Evolutionary conservation across 2,113 vertebrate species (phyloP).

Genomic region (pig (Sus scrofa)): DNA sequence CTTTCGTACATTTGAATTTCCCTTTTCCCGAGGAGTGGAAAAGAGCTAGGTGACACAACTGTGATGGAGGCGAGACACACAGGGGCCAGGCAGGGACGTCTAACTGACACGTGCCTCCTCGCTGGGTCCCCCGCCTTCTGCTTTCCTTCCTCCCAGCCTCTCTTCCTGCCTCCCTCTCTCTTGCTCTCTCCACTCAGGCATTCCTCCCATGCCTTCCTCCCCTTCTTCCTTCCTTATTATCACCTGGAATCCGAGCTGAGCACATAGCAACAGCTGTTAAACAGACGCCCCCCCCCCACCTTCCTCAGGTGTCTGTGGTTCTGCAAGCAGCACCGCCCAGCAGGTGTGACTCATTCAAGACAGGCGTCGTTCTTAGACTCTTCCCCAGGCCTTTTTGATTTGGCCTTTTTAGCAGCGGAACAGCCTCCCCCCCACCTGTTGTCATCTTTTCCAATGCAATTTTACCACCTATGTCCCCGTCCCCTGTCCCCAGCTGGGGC

Average conservation of each 20-base stretch:
- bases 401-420: background rate
- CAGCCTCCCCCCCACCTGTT: fast-evolving
- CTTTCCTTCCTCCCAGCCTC: background rate
- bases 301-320: background rate
- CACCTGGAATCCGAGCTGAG: too few relatives aligned
- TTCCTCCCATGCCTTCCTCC: background rate
- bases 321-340: background rate
- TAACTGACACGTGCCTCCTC: fast-evolving
- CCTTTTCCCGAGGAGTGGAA: background rate
- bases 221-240: too few relatives aligned
- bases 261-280: fast-evolving
- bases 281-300: fast-evolving
- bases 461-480: fast-evolving
- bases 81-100: fast-evolving
- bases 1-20: fast-evolving
- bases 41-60: fast-evolving
- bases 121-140: too few relatives aligned
- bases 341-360: fast-evolving
- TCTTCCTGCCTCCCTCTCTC: fast-evolving
- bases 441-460: fast-evolving
- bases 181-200: too few relatives aligned
- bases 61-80: fast-evolving
- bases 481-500: background rate
- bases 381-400: background rate
- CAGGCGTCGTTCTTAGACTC: fast-evolving